Percentiles rank a stretch among this genome's conserved stretches.
Evolutionary conservation across 2,888 invertebrate genomes (phyloP).

Genomic region (Agrotis ipsilon): DNA sequence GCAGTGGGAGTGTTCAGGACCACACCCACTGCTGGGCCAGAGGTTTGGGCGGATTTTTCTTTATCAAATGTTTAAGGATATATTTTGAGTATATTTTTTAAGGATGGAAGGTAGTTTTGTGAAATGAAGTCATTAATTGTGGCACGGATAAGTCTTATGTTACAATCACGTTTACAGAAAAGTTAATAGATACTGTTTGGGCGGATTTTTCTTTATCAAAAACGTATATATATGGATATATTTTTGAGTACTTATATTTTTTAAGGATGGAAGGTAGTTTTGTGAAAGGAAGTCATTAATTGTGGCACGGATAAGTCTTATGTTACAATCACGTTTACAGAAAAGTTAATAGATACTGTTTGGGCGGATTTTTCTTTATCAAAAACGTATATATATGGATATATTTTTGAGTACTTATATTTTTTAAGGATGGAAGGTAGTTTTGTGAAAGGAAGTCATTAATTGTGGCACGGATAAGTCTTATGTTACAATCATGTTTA

Average conservation of each 20-base stretch:
- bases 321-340: not conserved
- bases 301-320: not conserved
- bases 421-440: not conserved
- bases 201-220: slow-evolving; percentile 39
- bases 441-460: not conserved
- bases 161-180: not conserved
- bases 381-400: not conserved
- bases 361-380: slow-evolving; percentile 51
- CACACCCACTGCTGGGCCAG: slow-evolving; percentile 63
- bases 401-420: slow-evolving; percentile 5
- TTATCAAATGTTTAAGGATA: not conserved
- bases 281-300: not conserved
- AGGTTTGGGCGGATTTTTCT: slow-evolving; percentile 53
- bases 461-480: not conserved
- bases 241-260: slow-evolving; percentile 8
- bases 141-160: not conserved
- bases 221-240: not conserved
- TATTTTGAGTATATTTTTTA: slow-evolving; percentile 4
- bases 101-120: not conserved
- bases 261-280: not conserved
- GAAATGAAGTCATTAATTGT: not conserved
- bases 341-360: not conserved
- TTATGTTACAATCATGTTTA: not conserved
- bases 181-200: slow-evolving; percentile 27
- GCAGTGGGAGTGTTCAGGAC: slow-evolving; percentile 68